Percentiles rank a stretch among this genome's conserved stretches.
Evolutionary conservation across 2,888 invertebrate species (phyloP).

Genomic region (Carabus problematicus): DNA sequence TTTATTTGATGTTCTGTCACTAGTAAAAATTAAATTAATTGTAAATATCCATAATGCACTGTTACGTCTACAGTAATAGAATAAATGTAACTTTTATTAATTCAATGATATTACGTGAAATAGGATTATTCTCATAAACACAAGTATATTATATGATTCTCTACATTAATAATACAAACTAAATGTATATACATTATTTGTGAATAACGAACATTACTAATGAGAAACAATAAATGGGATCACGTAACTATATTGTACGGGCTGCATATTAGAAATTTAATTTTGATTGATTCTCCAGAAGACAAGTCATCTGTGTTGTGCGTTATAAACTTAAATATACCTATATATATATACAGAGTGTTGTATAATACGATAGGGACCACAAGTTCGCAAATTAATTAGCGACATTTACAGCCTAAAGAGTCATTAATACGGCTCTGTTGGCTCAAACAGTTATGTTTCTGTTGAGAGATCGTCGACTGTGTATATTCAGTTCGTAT

Average conservation of each 20-base stretch:
- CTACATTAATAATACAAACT: not conserved
- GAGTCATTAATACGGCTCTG: constrained; percentile 1
- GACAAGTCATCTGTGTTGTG: too few relatives aligned
- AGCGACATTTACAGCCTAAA: too few relatives aligned
- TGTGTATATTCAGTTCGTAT: not conserved
- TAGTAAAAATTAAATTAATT: not conserved
- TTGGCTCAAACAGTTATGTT: constrained; percentile 5
- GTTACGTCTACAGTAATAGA: too few relatives aligned
- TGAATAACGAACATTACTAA: not conserved
- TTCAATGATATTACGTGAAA: too few relatives aligned
- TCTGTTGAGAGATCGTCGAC: constrained; percentile 7
- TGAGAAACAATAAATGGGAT: too few relatives aligned
- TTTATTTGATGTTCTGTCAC: not conserved
- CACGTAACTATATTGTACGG: not conserved
- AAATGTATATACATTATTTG: not conserved
- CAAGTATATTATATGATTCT: not conserved
- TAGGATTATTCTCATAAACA: not conserved
- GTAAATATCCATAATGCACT: not conserved
- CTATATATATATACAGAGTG: too few relatives aligned
- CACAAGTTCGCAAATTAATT: too few relatives aligned
- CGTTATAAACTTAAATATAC: too few relatives aligned
- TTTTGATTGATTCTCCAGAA: too few relatives aligned
- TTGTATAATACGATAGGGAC: too few relatives aligned
- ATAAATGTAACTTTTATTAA: too few relatives aligned
- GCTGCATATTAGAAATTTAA: not conserved